phyloP scores from a whole-genome alignment of 2,113 vertebrate species.

The Etia nguti region DNA sequence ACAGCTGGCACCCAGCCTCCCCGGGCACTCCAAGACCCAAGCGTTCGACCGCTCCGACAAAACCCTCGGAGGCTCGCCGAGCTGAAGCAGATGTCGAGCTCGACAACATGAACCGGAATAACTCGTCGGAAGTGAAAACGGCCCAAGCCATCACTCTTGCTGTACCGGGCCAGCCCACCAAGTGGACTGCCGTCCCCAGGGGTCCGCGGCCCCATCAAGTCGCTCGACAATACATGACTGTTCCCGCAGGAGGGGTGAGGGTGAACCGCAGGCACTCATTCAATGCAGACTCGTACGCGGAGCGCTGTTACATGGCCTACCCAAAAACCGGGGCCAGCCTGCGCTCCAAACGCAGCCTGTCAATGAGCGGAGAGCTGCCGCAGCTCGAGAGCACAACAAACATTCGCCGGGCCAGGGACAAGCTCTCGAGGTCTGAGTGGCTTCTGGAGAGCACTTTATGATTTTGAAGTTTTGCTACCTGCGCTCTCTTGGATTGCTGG shows the following conservation, averaged over 20 bases:
- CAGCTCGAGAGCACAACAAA: slow-evolving; percentile 65
- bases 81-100: slow-evolving; percentile 76
- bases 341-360: slow-evolving; percentile 85
- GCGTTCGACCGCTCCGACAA: slow-evolving; percentile 71
- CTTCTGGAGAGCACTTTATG: slow-evolving; percentile 86
- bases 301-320: slow-evolving; percentile 65
- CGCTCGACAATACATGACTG: slow-evolving; percentile 88
- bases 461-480: slow-evolving; percentile 52
- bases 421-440: slow-evolving; percentile 85
- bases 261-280: slow-evolving; percentile 84
- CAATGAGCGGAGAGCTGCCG: slow-evolving; percentile 84
- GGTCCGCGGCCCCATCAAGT: slow-evolving; percentile 74
- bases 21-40: slow-evolving; percentile 82
- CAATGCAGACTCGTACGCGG: slow-evolving; percentile 76
- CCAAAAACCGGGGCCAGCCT: slow-evolving; percentile 65
- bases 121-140: slow-evolving; percentile 80
- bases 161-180: slow-evolving; percentile 48
- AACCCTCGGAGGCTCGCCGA: slow-evolving; percentile 64
- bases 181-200: slow-evolving; percentile 74
- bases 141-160: slow-evolving; percentile 39
- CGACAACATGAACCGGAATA: slow-evolving; percentile 92
- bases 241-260: slow-evolving; percentile 79
- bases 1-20: slow-evolving; percentile 84
- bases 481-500: slow-evolving; percentile 43
- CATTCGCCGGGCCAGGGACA: slow-evolving; percentile 70